Conservation (phyloP, 2,888 invertebrate species). For the Blastobasis lacticolella region DNA sequence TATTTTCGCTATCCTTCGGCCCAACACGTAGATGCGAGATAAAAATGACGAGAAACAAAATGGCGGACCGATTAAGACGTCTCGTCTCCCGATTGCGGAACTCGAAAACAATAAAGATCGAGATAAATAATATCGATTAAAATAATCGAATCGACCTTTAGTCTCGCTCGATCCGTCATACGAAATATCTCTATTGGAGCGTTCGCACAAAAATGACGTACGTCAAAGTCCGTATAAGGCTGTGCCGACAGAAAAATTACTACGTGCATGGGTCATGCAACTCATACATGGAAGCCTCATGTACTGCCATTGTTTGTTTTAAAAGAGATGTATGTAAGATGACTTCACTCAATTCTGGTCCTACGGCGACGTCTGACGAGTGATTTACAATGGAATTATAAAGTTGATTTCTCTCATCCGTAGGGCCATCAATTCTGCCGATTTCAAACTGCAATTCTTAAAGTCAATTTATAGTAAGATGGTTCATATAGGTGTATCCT, state of each 20-base stretch:
- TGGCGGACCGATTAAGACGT: slow-evolving; percentile 53
- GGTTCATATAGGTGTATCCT: too few species aligned
- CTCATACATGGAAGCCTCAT: not conserved
- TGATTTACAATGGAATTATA: slow-evolving; percentile 25
- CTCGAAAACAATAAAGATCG: slow-evolving; percentile 55
- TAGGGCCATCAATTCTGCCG: too few species aligned
- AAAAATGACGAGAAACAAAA: slow-evolving; percentile 38
- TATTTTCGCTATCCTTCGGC: slow-evolving; percentile 3
- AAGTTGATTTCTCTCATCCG: not conserved
- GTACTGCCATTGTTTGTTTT: slow-evolving; percentile 41
- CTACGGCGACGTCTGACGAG: slow-evolving; percentile 22
- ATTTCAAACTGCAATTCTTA: too few species aligned
- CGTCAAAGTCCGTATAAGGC: slow-evolving; percentile 7
- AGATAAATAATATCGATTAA: slow-evolving; percentile 63
- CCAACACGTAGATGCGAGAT: slow-evolving; percentile 22
- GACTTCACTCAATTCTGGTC: slow-evolving; percentile 37
- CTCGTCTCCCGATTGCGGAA: slow-evolving; percentile 36
- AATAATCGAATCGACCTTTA: slow-evolving; percentile 60
- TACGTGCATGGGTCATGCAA: too few species aligned
- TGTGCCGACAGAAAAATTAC: too few species aligned
- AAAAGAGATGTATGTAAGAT: slow-evolving; percentile 39
- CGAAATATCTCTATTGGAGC: slow-evolving; percentile 43
- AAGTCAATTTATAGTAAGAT: too few species aligned
- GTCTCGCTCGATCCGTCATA: slow-evolving; percentile 42
- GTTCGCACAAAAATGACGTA: slow-evolving; percentile 38